Base-by-base conservation (phyloP, 2,113 vertebrate genomes). In the Recurvirostra avosetta region DNA sequence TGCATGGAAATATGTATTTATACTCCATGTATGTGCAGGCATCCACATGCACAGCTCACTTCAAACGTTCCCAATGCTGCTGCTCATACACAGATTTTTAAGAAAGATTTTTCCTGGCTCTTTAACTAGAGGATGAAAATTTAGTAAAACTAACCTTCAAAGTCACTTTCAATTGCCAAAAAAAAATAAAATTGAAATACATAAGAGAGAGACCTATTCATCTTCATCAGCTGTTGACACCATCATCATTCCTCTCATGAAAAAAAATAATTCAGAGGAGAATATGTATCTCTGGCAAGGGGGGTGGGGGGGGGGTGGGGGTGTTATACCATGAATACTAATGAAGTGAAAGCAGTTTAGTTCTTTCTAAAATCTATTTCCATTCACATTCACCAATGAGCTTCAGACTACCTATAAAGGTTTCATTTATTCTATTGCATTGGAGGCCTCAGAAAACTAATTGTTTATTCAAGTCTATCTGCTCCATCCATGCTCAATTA, bases 221-320 rank as follows among this genome's bases (percentile, higher is more conserved):
- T 98, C 98, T 98, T 98, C 97, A 98, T 98, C 98, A 98, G 94
- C 91, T 95, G 92, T 96, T 98, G 98, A 98, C 98, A 98, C 89
- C 90, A 97, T 95, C 96, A 98, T 98, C 96, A 98, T 98, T 96
- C 50, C 96, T 93, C 49, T 96, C 86, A 58, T 90, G 84, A 95
- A 97, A 97, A 96, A 97, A 96, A 97, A 98, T 95, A 98, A 97
- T 97, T 97, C 97, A 92, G 82, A 96, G 88, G 92, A 97, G 96
- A 98, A 95, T 91, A 96, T 72, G 86, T 94, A 80, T 15, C 94
- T 94, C 90, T 87, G 94, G 83, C 96, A 97, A 78, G 75, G 88
- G 91, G 15, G 11, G 15, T n/a, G 3, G 16, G 15, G 41, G 5
- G 41, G 41, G 41, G 41, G 40, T 40, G 40, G 40, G 56, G 29